Evolutionary conservation across 2,797 vertebrate species (phyloP).

Genomic region (Cyclopterus lumpus): DNA sequence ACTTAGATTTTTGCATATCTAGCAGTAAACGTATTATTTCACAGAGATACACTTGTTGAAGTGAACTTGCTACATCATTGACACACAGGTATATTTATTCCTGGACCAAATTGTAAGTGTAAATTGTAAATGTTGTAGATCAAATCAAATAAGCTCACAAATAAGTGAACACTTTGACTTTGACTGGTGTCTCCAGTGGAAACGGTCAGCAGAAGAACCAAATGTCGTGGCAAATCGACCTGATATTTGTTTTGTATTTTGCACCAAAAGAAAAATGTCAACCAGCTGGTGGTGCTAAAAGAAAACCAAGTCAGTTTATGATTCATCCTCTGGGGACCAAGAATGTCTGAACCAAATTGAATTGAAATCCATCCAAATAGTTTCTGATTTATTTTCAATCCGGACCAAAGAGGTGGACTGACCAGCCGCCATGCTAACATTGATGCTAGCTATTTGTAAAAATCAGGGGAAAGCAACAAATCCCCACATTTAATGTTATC

Average conservation of each 20-base stretch:
- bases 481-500: no score
- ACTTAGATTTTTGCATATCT: neutral
- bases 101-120: neutral
- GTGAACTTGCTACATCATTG: conserved; percentile 5
- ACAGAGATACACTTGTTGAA: conserved; percentile 6
- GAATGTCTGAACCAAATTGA: neutral
- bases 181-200: neutral
- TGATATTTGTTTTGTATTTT: neutral
- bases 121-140: no score
- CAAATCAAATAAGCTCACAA: neutral
- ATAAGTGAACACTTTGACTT: neutral
- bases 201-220: neutral
- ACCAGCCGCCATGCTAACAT: neutral
- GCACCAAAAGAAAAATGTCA: neutral
- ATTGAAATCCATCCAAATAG: neutral
- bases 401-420: neutral
- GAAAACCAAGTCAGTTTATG: neutral
- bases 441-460: neutral
- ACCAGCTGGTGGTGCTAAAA: neutral
- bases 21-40: neutral
- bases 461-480: neutral
- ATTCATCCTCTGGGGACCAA: neutral
- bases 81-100: conserved; percentile 30
- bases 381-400: neutral
- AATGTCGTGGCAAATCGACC: no score